A percentile compares a stretch with the other conserved stretches of the same genome.
These are phyloP conservation scores for Sinocyclocheilus rhinocerous DNA, from an alignment of 2,113 vertebrate genomes.

Conservation along the genomic window DNA sequence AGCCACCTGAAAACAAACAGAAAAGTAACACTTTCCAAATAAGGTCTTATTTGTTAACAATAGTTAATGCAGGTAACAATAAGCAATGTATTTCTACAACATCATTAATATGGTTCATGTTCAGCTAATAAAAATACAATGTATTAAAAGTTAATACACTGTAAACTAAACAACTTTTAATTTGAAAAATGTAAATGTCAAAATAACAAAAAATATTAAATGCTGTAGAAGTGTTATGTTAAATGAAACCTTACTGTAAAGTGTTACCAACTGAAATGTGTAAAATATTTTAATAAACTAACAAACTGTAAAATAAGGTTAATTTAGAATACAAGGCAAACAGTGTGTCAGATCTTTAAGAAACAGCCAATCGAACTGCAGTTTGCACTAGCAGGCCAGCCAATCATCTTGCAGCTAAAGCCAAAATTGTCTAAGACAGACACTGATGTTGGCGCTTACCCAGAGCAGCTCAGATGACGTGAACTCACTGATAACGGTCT, in stretches of 20 bases:
- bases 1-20: background rate
- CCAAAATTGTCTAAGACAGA: background rate
- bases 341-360: background rate
- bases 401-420: constrained; percentile 15
- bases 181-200: background rate
- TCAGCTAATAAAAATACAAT: background rate
- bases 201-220: background rate
- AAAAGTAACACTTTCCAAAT: too few relatives aligned
- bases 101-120: background rate
- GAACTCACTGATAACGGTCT: constrained; percentile 79
- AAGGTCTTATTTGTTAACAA: background rate
- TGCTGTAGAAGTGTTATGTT: background rate
- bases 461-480: constrained; percentile 85
- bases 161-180: background rate
- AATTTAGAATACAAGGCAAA: background rate
- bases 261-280: background rate
- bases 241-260: background rate
- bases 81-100: background rate
- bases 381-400: constrained; percentile 6
- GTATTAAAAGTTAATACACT: too few relatives aligned
- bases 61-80: background rate
- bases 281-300: too few relatives aligned
- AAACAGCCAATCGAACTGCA: constrained; percentile 10
- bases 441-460: constrained; percentile 77
- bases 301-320: background rate